Evolutionary conservation across 2,888 invertebrate species (phyloP).

Genomic region (Himalopsyche japonica): DNA sequence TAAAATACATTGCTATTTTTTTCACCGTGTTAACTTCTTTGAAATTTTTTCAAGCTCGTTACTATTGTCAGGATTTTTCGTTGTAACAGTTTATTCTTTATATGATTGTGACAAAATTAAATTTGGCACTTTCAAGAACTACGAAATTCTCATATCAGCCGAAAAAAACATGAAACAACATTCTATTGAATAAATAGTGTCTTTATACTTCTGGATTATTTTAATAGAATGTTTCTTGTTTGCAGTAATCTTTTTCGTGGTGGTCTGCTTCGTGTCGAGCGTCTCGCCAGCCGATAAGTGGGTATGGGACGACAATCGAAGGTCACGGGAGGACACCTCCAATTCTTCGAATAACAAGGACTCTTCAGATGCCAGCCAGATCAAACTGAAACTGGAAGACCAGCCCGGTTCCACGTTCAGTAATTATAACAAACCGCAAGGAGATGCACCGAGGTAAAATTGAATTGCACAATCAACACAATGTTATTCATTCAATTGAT

Average conservation of each 20-base stretch:
- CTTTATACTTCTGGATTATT: neutral
- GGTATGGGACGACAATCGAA: slow-evolving; percentile 50
- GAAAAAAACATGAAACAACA: neutral
- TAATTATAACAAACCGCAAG: slow-evolving; percentile 21
- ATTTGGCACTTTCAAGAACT: too few species aligned
- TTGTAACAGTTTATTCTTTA: too few species aligned
- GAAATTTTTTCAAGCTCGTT: too few species aligned
- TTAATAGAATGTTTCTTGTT: neutral
- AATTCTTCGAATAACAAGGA: neutral
- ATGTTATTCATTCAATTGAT: too few species aligned
- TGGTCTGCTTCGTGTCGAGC: slow-evolving; percentile 18
- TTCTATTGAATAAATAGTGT: neutral
- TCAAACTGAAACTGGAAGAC: slow-evolving; percentile 35
- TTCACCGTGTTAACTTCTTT: too few species aligned
- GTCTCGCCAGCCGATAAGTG: slow-evolving; percentile 45
- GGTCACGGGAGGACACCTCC: slow-evolving; percentile 31
- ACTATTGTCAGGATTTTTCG: too few species aligned
- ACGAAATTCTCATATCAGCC: too few species aligned
- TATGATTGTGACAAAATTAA: too few species aligned
- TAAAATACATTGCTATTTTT: too few species aligned
- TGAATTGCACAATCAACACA: too few species aligned
- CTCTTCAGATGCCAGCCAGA: slow-evolving; percentile 13
- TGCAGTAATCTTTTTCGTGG: slow-evolving; percentile 1
- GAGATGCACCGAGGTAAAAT: slow-evolving; percentile 18
- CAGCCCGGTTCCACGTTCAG: slow-evolving; percentile 17